Base-by-base conservation (phyloP, 2,113 vertebrate genomes). In the Motacilla tschutschensis region DNA sequence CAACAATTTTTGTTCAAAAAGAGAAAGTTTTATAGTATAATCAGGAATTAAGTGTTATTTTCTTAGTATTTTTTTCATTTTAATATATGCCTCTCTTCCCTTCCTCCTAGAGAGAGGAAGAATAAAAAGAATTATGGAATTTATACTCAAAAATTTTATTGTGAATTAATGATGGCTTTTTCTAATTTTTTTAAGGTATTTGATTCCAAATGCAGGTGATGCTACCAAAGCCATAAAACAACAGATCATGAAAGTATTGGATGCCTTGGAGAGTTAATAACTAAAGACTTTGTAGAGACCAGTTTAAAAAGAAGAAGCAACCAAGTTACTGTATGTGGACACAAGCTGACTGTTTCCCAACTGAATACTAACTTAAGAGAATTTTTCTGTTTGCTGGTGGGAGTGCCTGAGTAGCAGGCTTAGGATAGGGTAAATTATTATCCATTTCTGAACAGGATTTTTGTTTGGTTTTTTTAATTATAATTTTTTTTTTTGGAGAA, bases 171-270 rank as follows among this genome's bases (percentile, higher is more conserved):
- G 16, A 76, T 78, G 11, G 2, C 20, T 66, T 91, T 90, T 70
- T 76, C 81, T 55, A 50, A 36, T 80, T 80, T 47, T 79, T 82
- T 64, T 24, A 91, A 99, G 99, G 91, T 99, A 99, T 96, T 97
- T 99, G 95, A 99, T 99, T 95, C 98, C 99, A 91, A 98, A 99
- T 69, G 99, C 99, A 29, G 99, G 99, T 46, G 99, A 99, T 58
- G 99, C 99, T 93, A 99, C 99, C 84, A 99, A 99, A 97, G 98
- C 98, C 96, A 99, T 99, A 95, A 99, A 99, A 96, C 99, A 99
- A 96, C 99, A 99, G 97, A 99, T 99, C 96, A 99, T 99, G 98
- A 99, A 99, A 96, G 99, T 99, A 87, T 96, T 99, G 57, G 99
- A 99, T 85, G 99, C 98, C 71, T 97, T 99, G 96, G 99, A 99